A percentile compares a stretch with the other conserved stretches of the same genome.
phyloP scores from a whole-genome alignment of 2,888 invertebrate species.

The Auanema sp. region DNA sequence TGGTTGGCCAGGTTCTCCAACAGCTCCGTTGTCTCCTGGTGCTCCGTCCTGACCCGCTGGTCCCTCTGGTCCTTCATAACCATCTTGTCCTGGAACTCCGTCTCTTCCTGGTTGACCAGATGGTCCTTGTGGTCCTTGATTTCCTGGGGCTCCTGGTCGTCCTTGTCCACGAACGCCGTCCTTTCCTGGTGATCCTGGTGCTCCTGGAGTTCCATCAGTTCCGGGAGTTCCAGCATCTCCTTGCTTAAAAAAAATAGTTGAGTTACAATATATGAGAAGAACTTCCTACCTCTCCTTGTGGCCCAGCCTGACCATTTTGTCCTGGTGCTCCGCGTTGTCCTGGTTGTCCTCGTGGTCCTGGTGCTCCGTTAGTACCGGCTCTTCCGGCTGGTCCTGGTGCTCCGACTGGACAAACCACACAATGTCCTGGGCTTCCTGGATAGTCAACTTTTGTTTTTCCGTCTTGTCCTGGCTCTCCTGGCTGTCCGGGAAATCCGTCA shows the following conservation, averaged over 20 bases:
- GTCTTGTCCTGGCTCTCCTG: background rate
- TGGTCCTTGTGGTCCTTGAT: too few relatives aligned
- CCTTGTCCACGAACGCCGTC: background rate
- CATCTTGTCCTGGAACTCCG: background rate
- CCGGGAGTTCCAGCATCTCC: constrained; percentile 1
- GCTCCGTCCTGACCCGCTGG: background rate
- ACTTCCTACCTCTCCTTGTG: background rate
- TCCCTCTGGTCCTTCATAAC: background rate
- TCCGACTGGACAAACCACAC: background rate
- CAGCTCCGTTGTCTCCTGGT: background rate
- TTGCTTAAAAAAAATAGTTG: background rate
- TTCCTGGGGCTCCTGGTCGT: background rate
- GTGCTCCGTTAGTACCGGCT: background rate
- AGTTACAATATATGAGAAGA: background rate
- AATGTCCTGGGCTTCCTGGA: constrained; percentile 3
- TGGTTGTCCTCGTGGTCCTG: background rate
- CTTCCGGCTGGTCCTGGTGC: background rate
- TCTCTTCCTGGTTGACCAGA: background rate
- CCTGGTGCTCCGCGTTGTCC: background rate
- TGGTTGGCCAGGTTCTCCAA: background rate
- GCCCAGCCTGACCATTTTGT: background rate
- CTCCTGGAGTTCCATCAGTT: background rate
- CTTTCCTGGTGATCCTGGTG: background rate
- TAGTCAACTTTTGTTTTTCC: background rate
- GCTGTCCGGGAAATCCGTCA: background rate